Conservation (phyloP, 2,797 vertebrate species). For the Taenioides sp. region DNA sequence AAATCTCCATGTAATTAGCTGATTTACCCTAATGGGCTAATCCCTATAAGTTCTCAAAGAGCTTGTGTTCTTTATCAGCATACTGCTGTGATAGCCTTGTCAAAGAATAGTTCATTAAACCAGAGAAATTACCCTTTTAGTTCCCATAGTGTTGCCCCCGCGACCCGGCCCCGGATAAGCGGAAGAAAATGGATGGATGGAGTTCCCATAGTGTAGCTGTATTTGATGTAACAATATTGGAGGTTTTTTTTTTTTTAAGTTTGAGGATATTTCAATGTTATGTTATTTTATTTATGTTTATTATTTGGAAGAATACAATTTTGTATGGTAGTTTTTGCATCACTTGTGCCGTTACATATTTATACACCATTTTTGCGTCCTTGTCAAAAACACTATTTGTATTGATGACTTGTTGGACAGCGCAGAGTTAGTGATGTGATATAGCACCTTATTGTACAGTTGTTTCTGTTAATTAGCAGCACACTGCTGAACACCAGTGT, state of each 20-base stretch:
- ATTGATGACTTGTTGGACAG: neutral
- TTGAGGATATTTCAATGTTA: too few species aligned
- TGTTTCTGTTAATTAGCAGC: neutral
- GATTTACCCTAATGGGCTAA: slow-evolving; percentile 77
- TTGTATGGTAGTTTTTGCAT: too few species aligned
- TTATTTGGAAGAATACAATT: too few species aligned
- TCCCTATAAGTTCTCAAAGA: slow-evolving; percentile 61
- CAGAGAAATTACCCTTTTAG: slow-evolving; percentile 17
- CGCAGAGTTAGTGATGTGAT: neutral
- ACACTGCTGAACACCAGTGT: slow-evolving; percentile 7
- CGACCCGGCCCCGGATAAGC: too few species aligned
- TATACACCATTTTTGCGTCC: too few species aligned
- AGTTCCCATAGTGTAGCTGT: neutral
- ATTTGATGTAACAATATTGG: neutral
- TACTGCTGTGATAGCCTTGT: slow-evolving; percentile 40
- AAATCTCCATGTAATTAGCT: slow-evolving; percentile 74
- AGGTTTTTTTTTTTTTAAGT: neutral
- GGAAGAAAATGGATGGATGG: too few species aligned
- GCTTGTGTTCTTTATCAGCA: slow-evolving; percentile 61
- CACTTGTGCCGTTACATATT: too few species aligned
- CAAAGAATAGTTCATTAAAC: slow-evolving; percentile 32
- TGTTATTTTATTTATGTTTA: too few species aligned
- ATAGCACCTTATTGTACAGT: neutral
- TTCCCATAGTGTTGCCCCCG: neutral
- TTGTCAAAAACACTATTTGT: too few species aligned